Conservation (phyloP, 1,140 invertebrate species). For the Drosophila kanapiae region DNA sequence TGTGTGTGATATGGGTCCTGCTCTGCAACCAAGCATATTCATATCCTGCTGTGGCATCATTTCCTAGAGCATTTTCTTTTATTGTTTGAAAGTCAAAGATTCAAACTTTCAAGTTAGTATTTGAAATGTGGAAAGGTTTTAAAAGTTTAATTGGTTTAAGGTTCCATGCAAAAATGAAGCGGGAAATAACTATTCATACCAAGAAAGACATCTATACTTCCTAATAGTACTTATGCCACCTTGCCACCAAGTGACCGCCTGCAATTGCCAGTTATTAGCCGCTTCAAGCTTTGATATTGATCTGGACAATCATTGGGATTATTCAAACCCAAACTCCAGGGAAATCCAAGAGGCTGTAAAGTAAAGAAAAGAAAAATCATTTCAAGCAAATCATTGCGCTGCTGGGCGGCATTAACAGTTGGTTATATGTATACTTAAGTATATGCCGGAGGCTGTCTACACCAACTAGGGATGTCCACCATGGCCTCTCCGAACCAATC, state of each 20-base stretch:
- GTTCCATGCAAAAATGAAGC: background rate
- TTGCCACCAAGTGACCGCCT: conserved; percentile 29
- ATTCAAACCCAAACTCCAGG: conserved; percentile 29
- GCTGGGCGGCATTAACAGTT: conserved; percentile 66
- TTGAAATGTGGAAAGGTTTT: background rate
- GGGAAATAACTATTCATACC: background rate
- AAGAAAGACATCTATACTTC: too few species aligned
- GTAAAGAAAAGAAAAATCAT: conserved; percentile 34
- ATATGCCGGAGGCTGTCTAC: conserved; percentile 36
- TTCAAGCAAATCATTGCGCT: conserved; percentile 61
- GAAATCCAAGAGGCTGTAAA: conserved; percentile 25
- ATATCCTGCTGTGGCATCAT: conserved; percentile 48
- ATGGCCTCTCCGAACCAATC: background rate
- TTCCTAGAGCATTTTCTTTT: conserved; percentile 15
- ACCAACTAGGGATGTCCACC: conserved; percentile 39
- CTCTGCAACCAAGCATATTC: conserved; percentile 29
- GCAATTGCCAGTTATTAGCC: conserved; percentile 71
- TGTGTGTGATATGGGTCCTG: conserved; percentile 14
- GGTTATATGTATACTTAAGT: conserved; percentile 60
- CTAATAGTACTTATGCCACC: too few species aligned
- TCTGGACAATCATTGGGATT: conserved; percentile 66
- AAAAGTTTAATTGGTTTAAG: background rate
- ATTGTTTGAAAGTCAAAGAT: conserved; percentile 20
- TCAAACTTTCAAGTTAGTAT: background rate
- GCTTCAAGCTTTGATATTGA: conserved; percentile 34